Percentiles rank a stretch among this genome's conserved stretches.
Conservation (phyloP, 1,140 invertebrate genomes). For the Brachionus rotundiformis region DNA sequence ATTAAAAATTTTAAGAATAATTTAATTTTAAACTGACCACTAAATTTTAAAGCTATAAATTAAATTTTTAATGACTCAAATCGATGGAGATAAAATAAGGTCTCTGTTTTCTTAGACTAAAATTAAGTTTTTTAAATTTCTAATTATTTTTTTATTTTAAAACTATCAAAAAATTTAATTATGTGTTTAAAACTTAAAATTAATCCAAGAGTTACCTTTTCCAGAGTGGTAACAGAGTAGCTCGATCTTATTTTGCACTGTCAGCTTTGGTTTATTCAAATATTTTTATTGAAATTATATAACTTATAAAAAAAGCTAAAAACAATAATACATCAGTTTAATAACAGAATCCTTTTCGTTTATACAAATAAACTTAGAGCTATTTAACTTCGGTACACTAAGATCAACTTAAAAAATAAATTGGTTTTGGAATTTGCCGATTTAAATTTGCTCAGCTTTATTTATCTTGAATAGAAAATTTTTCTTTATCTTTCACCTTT, state of each 20-base stretch:
- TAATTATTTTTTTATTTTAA: too few species aligned
- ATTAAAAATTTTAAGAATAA: too few species aligned
- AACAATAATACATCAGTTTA: slow-evolving; percentile 16
- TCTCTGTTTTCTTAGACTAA: neutral
- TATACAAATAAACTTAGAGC: neutral
- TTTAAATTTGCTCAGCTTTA: neutral
- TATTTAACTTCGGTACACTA: neutral
- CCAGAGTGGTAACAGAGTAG: neutral
- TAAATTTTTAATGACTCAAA: too few species aligned
- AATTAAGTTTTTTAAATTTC: too few species aligned
- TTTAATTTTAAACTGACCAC: too few species aligned
- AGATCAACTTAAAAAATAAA: neutral
- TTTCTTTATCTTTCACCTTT: slow-evolving; percentile 9
- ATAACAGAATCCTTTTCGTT: slow-evolving; percentile 14
- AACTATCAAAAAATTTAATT: too few species aligned
- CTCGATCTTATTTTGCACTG: neutral
- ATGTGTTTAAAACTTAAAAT: neutral
- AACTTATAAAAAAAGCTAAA: neutral
- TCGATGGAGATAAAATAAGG: neutral
- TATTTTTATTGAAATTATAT: slow-evolving; percentile 18
- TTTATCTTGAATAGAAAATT: neutral
- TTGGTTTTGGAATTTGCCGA: neutral
- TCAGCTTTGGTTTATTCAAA: neutral
- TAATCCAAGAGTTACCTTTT: neutral
- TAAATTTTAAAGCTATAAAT: too few species aligned